Evolutionary conservation across 30 jellyfish, hydroid and myxozoan genomes (phyloP), one percentile per base, ranked within the genome.

Genomic region (Haliclystus octoradiatus): DNA sequence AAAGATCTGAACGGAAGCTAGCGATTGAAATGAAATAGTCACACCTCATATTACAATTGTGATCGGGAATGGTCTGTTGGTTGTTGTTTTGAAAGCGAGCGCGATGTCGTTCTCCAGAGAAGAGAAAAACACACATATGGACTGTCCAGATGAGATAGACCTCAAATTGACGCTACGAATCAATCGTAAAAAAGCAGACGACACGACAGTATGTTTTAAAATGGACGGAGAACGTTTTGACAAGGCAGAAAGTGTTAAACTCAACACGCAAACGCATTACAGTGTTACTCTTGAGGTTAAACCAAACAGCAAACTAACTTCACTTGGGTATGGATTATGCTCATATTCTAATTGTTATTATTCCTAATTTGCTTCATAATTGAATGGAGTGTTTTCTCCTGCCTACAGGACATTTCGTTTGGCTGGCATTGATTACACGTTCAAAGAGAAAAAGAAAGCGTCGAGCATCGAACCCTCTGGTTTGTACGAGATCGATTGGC

Each of bases 161-260:
- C 71, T 88, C 61, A 81, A 74, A 70, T 66, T 90, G 27, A 53
- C 82, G 14, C 63, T 88, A 75, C 76, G 68, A 47, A 73, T 88
- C 64, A 66, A 65, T 28, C 57, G 57, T 40, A 74, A 76, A 31
- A 70, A 75, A 25, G 84, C 62, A 2, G 92, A 81, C 35, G 95
- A 85, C 28, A 74, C 79, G 14, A 81, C 92, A 33, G 95, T 81
- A 27, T 88, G 49, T 47, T 88, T 60, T 40, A 88, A 88, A 63
- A 81, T 63, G 34, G 97, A 88, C 69, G 97, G 97, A 79, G 93
- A 78, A 32, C 94, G 97, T 12, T 88, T 88, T 72, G 76, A 75
- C 49, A 23, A 28, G 50, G 64, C 63, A 4, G 92, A 88, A 47
- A 88, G 95, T 31, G 66, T 88, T 35, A 88, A 88, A 61, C 52